phyloP scores from a whole-genome alignment of 1,140 invertebrate species.

The Archegozetes longisetosus region DNA sequence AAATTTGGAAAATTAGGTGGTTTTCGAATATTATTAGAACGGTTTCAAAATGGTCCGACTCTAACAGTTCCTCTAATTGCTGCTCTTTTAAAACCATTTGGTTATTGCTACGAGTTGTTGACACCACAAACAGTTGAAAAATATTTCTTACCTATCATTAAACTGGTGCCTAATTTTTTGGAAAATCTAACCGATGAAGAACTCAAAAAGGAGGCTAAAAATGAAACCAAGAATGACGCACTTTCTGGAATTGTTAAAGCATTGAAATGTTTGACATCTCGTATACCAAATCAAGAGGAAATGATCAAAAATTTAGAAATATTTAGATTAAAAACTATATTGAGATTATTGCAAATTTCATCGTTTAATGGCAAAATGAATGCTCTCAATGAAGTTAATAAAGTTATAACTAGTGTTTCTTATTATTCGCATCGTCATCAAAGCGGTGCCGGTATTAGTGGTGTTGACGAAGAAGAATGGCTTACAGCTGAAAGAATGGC shows the following conservation, averaged over 20 bases:
- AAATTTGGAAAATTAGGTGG: conserved; percentile 73
- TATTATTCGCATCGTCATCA: conserved; percentile 48
- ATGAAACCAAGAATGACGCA: conserved; percentile 82
- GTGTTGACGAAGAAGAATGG: conserved; percentile 75
- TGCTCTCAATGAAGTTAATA: conserved; percentile 95
- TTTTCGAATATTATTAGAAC: conserved; percentile 67
- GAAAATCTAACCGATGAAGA: conserved; percentile 94
- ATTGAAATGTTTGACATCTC: conserved; percentile 66
- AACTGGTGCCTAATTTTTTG: conserved; percentile 74
- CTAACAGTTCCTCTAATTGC: conserved; percentile 62
- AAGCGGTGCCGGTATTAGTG: conserved; percentile 32
- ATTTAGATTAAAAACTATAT: conserved; percentile 88
- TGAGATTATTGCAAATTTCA: conserved; percentile 84
- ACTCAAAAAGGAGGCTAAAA: conserved; percentile 88
- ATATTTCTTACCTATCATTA: conserved; percentile 82
- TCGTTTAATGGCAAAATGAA: conserved; percentile 99
- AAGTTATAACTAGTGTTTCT: conserved; percentile 77
- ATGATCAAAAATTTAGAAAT: conserved; percentile 53
- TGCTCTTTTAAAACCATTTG: conserved; percentile 74
- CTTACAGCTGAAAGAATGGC: conserved; percentile 83
- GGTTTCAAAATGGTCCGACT: conserved; percentile 57
- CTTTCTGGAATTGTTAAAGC: conserved; percentile 77
- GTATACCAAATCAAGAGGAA: conserved; percentile 45
- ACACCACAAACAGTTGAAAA: conserved; percentile 76
- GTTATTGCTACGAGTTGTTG: conserved; percentile 75